Percentiles rank a stretch among this genome's conserved stretches.
Evolutionary conservation across 2,888 invertebrate species (phyloP).

Genomic region (Osedax frankpressi): DNA sequence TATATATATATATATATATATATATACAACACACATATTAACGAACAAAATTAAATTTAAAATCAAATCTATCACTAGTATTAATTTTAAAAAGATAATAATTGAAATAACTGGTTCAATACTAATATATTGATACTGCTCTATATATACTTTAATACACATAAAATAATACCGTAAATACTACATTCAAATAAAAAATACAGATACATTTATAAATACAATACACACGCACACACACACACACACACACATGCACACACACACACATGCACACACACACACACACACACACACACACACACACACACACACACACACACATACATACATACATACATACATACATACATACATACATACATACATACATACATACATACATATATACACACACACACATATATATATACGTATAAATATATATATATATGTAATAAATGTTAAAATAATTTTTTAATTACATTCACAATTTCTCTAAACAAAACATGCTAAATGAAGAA

Average conservation of each 20-base stretch:
- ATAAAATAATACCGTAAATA: no score
- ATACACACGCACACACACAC: background rate
- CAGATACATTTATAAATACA: no score
- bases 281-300: background rate
- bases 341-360: background rate
- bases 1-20: background rate
- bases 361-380: background rate
- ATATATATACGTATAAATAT: background rate
- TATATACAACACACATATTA: background rate
- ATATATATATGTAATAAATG: no score
- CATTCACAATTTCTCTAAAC: no score
- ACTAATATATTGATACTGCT: no score
- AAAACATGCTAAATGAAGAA: no score
- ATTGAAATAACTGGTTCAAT: no score
- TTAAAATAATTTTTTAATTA: no score
- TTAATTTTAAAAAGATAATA: no score
- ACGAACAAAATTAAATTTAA: background rate
- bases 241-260: background rate
- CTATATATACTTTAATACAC: no score
- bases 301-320: background rate
- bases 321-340: background rate
- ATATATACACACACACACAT: background rate
- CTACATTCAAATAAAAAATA: no score
- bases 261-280: background rate
- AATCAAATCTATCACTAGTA: no score